Percentiles rank a stretch among this genome's conserved stretches.
These are phyloP conservation scores for Spodoptera litura DNA, from an alignment of 1,140 invertebrate genomes.

Conservation along the genomic window DNA sequence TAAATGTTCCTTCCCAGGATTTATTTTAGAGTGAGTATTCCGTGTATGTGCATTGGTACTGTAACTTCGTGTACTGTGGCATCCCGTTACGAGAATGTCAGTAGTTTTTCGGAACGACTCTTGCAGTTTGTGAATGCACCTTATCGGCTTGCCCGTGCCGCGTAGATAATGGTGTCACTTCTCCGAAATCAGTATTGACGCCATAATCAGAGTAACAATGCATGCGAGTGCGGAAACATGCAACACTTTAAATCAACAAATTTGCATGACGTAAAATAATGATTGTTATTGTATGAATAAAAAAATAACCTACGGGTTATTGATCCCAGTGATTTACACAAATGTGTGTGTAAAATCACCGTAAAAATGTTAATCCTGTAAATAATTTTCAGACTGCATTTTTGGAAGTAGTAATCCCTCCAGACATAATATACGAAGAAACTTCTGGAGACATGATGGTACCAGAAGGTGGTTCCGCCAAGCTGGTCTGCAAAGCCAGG, in stretches of 20 bases:
- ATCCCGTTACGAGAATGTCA: neutral
- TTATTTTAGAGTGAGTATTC: neutral
- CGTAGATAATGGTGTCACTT: conserved; percentile 7
- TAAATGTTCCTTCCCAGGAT: neutral
- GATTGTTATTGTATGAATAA: too few relatives aligned
- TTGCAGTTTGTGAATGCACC: neutral
- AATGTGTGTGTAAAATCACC: too few relatives aligned
- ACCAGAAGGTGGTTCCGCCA: conserved; percentile 95
- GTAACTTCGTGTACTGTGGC: neutral
- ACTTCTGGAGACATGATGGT: conserved; percentile 96
- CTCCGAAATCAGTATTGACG: conserved; percentile 3
- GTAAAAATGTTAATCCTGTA: conserved; percentile 19
- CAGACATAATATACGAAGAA: conserved; percentile 95
- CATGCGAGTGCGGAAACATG: conserved; percentile 14
- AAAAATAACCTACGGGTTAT: too few relatives aligned
- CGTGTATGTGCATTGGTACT: neutral
- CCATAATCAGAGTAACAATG: conserved; percentile 13
- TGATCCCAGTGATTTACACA: too few relatives aligned
- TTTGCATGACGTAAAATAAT: neutral
- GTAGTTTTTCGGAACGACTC: conserved; percentile 9
- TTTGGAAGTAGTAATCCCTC: conserved; percentile 95
- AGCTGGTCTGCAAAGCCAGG: conserved; percentile 93
- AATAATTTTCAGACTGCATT: conserved; percentile 91
- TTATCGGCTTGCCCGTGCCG: neutral
- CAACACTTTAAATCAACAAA: conserved; percentile 31